These are phyloP conservation scores for zebrafish (Danio rerio) DNA, from an alignment of 2,113 vertebrate genomes.

Conservation along the genomic window DNA sequence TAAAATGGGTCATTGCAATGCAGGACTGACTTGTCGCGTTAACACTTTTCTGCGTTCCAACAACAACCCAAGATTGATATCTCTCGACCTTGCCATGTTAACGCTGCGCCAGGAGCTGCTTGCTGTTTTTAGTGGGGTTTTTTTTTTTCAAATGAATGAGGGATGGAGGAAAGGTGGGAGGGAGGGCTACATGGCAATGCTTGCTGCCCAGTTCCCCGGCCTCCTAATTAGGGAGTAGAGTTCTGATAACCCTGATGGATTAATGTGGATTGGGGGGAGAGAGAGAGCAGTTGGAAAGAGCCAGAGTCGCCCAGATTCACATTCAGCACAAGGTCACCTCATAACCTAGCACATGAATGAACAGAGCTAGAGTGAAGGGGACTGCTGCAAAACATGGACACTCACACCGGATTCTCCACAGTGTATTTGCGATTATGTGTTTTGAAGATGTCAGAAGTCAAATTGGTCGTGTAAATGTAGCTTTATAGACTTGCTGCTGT, in stretches of 20 bases:
- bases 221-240: slow-evolving; percentile 53
- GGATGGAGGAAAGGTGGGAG: background rate
- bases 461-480: background rate
- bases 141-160: slow-evolving; percentile 1
- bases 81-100: slow-evolving; percentile 39
- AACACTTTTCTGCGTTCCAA: slow-evolving; percentile 53
- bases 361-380: slow-evolving; percentile 19
- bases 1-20: slow-evolving; percentile 45
- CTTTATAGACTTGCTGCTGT: background rate
- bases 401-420: background rate
- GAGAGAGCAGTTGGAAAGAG: slow-evolving; percentile 20
- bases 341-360: slow-evolving; percentile 28
- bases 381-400: background rate
- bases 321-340: slow-evolving; percentile 49
- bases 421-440: background rate
- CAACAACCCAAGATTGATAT: slow-evolving; percentile 62
- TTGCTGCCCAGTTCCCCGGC: slow-evolving; percentile 40
- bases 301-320: slow-evolving; percentile 25
- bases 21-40: slow-evolving; percentile 50
- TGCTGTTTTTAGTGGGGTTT: slow-evolving; percentile 22
- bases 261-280: slow-evolving; percentile 36
- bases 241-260: slow-evolving; percentile 56
- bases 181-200: slow-evolving; percentile 27
- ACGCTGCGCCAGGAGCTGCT: background rate
- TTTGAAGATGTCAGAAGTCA: slow-evolving; percentile 4